Conservation (phyloP, 2,888 invertebrate genomes). For the Caenorhabditis sp. region DNA sequence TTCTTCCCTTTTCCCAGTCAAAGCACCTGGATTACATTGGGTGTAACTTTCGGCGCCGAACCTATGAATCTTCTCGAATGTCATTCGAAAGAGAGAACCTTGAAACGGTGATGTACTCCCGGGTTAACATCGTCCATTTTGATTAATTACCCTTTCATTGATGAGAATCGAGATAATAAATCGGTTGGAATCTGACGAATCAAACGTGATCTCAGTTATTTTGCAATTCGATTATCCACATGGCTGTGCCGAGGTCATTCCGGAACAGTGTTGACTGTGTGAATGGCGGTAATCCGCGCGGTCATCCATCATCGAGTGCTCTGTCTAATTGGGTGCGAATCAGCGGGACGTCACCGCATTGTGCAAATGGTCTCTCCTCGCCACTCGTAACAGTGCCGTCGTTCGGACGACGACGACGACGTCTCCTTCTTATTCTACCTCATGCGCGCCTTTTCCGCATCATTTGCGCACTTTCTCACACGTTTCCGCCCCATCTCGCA, state of each 20-base stretch:
- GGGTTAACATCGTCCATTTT: not conserved
- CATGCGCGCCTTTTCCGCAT: conserved; percentile 35
- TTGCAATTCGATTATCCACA: not conserved
- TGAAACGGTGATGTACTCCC: not conserved
- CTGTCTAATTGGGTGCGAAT: conserved; percentile 46
- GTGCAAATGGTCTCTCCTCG: not conserved
- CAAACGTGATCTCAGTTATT: not conserved
- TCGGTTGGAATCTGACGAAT: not conserved
- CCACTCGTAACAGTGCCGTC: not conserved
- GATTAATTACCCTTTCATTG: not conserved
- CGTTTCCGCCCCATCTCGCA: conserved; percentile 52
- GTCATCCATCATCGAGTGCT: not conserved
- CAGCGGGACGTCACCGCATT: conserved; percentile 16
- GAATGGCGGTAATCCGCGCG: conserved; percentile 18
- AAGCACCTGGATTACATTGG: conserved; percentile 26
- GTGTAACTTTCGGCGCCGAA: too few relatives aligned
- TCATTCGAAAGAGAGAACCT: not conserved
- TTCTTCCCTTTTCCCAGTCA: not conserved
- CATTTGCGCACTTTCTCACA: conserved; percentile 55
- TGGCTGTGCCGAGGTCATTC: conserved; percentile 9
- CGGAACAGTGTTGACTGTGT: conserved; percentile 15
- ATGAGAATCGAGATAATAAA: too few relatives aligned
- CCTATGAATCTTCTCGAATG: not conserved
- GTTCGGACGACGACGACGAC: not conserved
- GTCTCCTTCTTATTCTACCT: conserved; percentile 2